phyloP scores from a whole-genome alignment of 2,888 invertebrate species.

The Isotomurus palustris region DNA sequence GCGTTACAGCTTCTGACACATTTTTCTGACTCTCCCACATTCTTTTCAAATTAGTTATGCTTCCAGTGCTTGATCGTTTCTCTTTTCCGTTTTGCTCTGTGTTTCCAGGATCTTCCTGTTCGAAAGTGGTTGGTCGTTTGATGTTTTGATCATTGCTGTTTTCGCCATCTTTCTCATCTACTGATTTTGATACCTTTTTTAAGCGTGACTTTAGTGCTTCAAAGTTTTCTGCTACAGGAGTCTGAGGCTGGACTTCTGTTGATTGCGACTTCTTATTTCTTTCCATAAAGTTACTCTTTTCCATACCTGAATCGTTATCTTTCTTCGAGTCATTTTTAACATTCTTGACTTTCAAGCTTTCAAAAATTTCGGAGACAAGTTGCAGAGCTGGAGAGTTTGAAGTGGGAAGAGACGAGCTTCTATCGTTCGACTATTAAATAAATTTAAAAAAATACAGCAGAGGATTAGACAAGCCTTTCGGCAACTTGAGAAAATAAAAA shows the following conservation, averaged over 20 bases:
- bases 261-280: slow-evolving; percentile 21
- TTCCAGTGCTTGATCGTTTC: slow-evolving; percentile 84
- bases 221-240: slow-evolving; percentile 36
- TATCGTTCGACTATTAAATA: slow-evolving; percentile 21
- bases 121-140: slow-evolving; percentile 7
- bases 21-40: slow-evolving; percentile 70
- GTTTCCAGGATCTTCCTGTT: slow-evolving; percentile 29
- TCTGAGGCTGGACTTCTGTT: slow-evolving; percentile 11
- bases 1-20: slow-evolving; percentile 6
- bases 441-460: slow-evolving; percentile 1
- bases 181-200: slow-evolving; percentile 62
- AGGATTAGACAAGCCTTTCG: too few species aligned
- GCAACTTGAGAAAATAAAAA: not conserved
- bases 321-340: slow-evolving; percentile 30
- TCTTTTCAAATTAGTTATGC: slow-evolving; percentile 86
- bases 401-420: slow-evolving; percentile 48
- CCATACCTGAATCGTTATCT: slow-evolving; percentile 10
- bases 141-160: slow-evolving; percentile 25
- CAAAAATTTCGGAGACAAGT: slow-evolving; percentile 76
- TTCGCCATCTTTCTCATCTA: slow-evolving; percentile 27
- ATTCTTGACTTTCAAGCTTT: slow-evolving; percentile 68
- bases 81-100: slow-evolving; percentile 61
- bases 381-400: slow-evolving; percentile 70
- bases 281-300: not conserved
- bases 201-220: slow-evolving; percentile 68